Base-by-base conservation (phyloP, 2,797 vertebrate genomes). In the Phyllotis vaccarum region DNA sequence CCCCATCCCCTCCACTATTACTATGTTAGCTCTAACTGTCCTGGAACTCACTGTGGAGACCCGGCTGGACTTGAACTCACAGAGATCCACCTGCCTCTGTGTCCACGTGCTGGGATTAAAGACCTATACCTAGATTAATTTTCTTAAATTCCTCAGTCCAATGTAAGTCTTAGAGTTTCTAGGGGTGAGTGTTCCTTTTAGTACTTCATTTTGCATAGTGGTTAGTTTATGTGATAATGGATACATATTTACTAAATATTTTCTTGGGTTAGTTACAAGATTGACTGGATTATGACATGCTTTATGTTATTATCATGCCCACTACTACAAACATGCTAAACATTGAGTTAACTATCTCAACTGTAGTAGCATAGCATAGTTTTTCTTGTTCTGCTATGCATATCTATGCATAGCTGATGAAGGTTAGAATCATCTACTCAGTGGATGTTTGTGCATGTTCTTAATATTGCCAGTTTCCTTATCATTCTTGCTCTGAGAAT, bases 171-270 rank as follows among this genome's bases (percentile, higher is more conserved):
- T 90, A 58, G 89, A 90, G 34, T 34, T 86, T 37, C 81, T 82
- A 60, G 75, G 76, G 40, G 16, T 40, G 29, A 86, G 24, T 92
- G 58, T 90, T 86, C 31, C 74, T 81, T 89, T 94, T 68, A 88
- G 62, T 83, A 66, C 40, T 49, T 92, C 14, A 75, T 80, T 93
- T 93, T 83, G n/a, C n/a, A 78, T 64, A 74, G 14, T 79, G 11
- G 76, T 89, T 78, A 93, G 54, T 70, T 93, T 16, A 29, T 83
- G n/a, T 64, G 37, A 72, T 90, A 90, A 3, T 95, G 66, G 58
- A 8, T 90, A 87, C 68, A 78, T 96, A 95, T n/a, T 94, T 92
- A 82, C 16, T 89, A 37, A 89, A 62, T 54, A 1, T 86, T 93
- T 89, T 86, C 34, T 81, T 89, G 24, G 12, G 29, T 89, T 54